Base-by-base conservation (phyloP, 2,113 vertebrate species). In the Paratilapia polleni region DNA sequence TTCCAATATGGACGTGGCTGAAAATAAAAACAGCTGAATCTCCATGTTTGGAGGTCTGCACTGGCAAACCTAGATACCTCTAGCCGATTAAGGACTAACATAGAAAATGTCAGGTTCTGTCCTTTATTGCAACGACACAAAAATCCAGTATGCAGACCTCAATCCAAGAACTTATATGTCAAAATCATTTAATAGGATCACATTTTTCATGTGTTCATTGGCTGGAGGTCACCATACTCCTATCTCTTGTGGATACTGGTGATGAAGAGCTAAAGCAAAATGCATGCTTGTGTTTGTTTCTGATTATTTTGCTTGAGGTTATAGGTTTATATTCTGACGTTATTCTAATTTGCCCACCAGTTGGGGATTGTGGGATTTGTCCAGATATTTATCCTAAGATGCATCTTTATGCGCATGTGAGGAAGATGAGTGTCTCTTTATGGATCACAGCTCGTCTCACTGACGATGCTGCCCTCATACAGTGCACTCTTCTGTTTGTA, bases 381-480 rank as follows among this genome's bases (percentile, higher is more conserved):
- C 3, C 26, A 73, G 52, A 70, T 15, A 73, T 52, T 31, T 73
- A 17, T 73, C 52, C 43, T 52, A n/a, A 73, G 36, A 77, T 49
- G 17, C 74, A 60, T 77, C 26, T 77, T 43, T 80, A 59, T 64
- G 34, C 76, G 77, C 47, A 43, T 80, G 68, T 78, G 79, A 85
- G 24, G 15, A 78, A 63, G 81, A 86, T 60, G 56, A 60, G 62
- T 63, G 62, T 61, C 20, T 43, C 19, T 77, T 24, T 26, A 58
- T 75, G 49, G 56, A 80, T 85, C 41, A 59, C 47, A 49, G 73
- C 66, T 41, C 36, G 73, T 58, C 62, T 28, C 9, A 13, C 41
- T 52, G 81, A 89, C 88, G 82, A 83, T 60, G 80, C 38, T 17
- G 80, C 64, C 77, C 85, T 85, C 60, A 47, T 70, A 83, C 82